Percentiles rank a stretch among this genome's conserved stretches.
Conservation (phyloP, 2,113 vertebrate genomes). For the Pelodiscus sinensis region DNA sequence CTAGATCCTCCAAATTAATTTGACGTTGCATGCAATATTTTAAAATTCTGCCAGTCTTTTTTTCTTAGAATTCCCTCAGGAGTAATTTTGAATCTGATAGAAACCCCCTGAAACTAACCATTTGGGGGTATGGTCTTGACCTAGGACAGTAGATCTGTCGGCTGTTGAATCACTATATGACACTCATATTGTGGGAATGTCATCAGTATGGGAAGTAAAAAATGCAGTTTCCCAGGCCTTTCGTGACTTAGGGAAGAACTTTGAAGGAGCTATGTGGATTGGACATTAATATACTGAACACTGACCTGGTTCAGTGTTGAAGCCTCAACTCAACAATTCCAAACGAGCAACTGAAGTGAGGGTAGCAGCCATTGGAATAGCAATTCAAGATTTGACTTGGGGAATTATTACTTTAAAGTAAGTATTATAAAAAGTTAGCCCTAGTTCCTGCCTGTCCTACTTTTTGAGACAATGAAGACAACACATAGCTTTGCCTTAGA, state of each 20-base stretch:
- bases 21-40: no score
- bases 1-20: no score
- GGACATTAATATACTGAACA: not conserved
- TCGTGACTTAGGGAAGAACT: not conserved
- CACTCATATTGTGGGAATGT: not conserved
- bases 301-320: no score
- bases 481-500: not conserved
- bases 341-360: not conserved
- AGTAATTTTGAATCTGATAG: not conserved
- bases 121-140: not conserved
- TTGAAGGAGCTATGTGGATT: not conserved
- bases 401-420: not conserved
- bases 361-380: not conserved
- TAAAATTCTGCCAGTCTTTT: no score
- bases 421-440: not conserved
- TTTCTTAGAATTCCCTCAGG: no score
- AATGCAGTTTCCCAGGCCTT: not conserved
- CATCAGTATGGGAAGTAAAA: not conserved
- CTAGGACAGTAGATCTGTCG: no score
- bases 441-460: not conserved
- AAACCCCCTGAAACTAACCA: not conserved
- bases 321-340: not conserved
- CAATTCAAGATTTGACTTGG: not conserved
- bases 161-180: not conserved
- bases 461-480: not conserved